phyloP scores from a whole-genome alignment of 2,888 invertebrate species.

The Phortica magna region DNA sequence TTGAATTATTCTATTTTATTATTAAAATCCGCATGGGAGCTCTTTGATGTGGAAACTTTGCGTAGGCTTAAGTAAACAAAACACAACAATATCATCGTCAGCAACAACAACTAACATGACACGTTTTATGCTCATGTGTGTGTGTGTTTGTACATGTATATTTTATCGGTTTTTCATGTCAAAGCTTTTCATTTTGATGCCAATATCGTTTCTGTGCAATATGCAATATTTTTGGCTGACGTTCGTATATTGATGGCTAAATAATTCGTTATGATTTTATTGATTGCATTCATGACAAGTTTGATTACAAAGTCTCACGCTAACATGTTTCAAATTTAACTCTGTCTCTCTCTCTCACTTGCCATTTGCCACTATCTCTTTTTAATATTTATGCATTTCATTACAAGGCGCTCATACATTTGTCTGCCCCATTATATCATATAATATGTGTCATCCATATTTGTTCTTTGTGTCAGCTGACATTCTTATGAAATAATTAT shows the following conservation, averaged over 20 bases:
- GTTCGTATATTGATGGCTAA: not conserved
- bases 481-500: not conserved
- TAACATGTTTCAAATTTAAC: not conserved
- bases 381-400: not conserved
- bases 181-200: not conserved
- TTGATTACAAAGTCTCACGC: not conserved
- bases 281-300: not conserved
- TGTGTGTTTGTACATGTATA: not conserved
- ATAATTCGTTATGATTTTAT: slow-evolving; percentile 12
- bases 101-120: not conserved
- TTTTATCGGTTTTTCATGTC: not conserved
- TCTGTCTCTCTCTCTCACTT: not conserved
- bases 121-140: not conserved
- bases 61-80: not conserved
- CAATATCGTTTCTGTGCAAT: not conserved
- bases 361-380: not conserved
- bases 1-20: slow-evolving; percentile 6
- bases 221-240: not conserved
- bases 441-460: no score
- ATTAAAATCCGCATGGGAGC: not conserved
- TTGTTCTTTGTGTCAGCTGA: not conserved
- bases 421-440: not conserved
- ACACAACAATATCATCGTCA: not conserved
- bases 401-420: not conserved
- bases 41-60: not conserved